A percentile compares a stretch with the other conserved stretches of the same genome.
These are phyloP conservation scores for Micromys minutus DNA, from an alignment of 2,113 vertebrate species.

Conservation along the genomic window DNA sequence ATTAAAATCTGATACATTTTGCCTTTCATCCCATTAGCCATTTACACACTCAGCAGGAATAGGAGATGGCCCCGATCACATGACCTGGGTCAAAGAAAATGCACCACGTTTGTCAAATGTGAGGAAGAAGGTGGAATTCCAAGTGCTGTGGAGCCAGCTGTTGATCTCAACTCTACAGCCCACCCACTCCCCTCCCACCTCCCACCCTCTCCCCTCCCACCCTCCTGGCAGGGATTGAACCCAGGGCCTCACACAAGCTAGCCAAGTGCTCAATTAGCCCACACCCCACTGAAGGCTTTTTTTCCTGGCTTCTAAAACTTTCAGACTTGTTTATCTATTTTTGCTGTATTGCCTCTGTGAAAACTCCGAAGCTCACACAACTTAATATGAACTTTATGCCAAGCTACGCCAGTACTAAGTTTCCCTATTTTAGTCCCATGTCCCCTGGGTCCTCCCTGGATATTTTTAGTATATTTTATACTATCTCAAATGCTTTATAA, in stretches of 20 bases:
- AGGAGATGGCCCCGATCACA: background rate
- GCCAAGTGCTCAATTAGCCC: background rate
- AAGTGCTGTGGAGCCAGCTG: background rate
- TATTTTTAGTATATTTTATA: background rate
- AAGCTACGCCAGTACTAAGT: constrained; percentile 7
- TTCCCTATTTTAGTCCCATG: constrained; percentile 10
- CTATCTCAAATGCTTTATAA: background rate
- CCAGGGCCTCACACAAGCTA: background rate
- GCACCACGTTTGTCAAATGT: background rate
- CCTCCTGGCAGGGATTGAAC: too few species aligned
- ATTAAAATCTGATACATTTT: background rate
- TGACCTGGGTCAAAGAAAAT: background rate
- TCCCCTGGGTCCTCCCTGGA: constrained; percentile 21
- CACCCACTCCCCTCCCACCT: background rate
- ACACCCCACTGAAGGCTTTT: background rate
- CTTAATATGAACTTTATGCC: constrained; percentile 18
- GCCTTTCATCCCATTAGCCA: background rate
- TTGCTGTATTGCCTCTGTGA: background rate
- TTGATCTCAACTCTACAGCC: background rate
- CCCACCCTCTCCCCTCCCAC: background rate
- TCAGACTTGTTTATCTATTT: background rate
- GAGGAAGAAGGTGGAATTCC: background rate
- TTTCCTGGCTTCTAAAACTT: constrained; percentile 16
- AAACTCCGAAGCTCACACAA: constrained; percentile 26
- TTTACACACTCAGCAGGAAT: background rate